These are phyloP conservation scores for Monochamus saltuarius DNA, from an alignment of 1,140 invertebrate genomes.

Conservation along the genomic window DNA sequence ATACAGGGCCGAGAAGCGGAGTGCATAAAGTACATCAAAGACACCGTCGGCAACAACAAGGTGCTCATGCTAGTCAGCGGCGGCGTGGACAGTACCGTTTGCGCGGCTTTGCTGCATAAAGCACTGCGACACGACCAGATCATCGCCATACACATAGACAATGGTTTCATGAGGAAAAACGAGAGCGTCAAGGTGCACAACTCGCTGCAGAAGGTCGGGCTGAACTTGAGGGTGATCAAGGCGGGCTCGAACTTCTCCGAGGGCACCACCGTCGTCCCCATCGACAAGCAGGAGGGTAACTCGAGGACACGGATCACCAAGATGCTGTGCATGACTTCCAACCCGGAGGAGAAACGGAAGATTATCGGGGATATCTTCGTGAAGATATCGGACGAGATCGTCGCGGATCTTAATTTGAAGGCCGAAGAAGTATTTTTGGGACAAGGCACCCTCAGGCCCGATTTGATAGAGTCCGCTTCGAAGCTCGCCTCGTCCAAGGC, in stretches of 20 bases:
- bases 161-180: constrained; percentile 97
- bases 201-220: constrained; percentile 64
- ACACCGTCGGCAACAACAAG: constrained; percentile 72
- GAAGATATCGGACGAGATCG: constrained; percentile 81
- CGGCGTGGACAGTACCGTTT: constrained; percentile 98
- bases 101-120: constrained; percentile 90
- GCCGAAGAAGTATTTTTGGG: constrained; percentile 73
- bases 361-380: constrained; percentile 99
- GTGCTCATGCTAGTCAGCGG: constrained; percentile 90
- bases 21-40: constrained; percentile 91
- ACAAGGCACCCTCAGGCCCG: constrained; percentile 85
- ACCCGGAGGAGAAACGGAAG: constrained; percentile 96
- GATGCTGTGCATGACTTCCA: constrained; percentile 80
- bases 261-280: constrained; percentile 77
- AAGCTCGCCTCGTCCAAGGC: constrained; percentile 81
- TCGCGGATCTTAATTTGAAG: constrained; percentile 77
- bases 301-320: constrained; percentile 77
- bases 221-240: constrained; percentile 81
- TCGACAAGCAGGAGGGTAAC: constrained; percentile 59
- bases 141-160: constrained; percentile 97
- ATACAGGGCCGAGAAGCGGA: constrained; percentile 84
- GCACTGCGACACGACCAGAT: constrained; percentile 89
- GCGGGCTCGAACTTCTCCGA: constrained; percentile 73
- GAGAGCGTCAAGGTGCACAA: constrained; percentile 76
- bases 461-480: constrained; percentile 97